Conservation (phyloP, 2,113 vertebrate genomes). For the Notarius lentiginosus region DNA sequence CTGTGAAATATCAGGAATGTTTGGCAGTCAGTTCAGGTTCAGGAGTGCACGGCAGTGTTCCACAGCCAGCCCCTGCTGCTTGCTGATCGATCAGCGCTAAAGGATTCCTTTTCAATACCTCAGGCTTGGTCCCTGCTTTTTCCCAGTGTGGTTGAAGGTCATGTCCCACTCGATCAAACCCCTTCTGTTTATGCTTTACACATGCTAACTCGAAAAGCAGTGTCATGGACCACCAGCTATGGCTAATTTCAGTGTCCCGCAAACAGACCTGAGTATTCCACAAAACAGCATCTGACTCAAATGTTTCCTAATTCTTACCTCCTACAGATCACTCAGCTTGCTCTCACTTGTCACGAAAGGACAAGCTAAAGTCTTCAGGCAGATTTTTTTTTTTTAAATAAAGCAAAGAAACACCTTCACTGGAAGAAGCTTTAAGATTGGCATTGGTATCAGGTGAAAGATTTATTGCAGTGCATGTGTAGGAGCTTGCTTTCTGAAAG, state of each 20-base stretch:
- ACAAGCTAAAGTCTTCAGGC: slow-evolving; percentile 49
- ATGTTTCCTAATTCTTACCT: slow-evolving; percentile 59
- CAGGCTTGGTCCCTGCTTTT: slow-evolving; percentile 13
- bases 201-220: slow-evolving; percentile 18
- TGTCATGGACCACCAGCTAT: slow-evolving; percentile 37
- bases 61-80: slow-evolving; percentile 66
- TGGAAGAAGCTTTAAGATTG: not conserved
- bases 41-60: slow-evolving; percentile 48
- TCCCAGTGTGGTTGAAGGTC: slow-evolving; percentile 51
- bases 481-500: not conserved
- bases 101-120: slow-evolving; percentile 37
- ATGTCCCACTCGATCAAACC: slow-evolving; percentile 40
- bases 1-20: slow-evolving; percentile 45
- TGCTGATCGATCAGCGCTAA: slow-evolving; percentile 66
- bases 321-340: slow-evolving; percentile 49
- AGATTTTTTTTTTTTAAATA: not conserved
- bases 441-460: not conserved
- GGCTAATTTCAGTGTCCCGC: slow-evolving; percentile 28
- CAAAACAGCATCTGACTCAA: slow-evolving; percentile 55
- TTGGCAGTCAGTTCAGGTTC: slow-evolving; percentile 66
- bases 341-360: slow-evolving; percentile 54
- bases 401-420: not conserved
- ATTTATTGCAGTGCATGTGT: not conserved
- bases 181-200: slow-evolving; percentile 35
- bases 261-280: slow-evolving; percentile 39